Percentiles rank a stretch among this genome's conserved stretches.
phyloP scores from a whole-genome alignment of 2,113 vertebrate genomes.

The Pavo muticus region DNA sequence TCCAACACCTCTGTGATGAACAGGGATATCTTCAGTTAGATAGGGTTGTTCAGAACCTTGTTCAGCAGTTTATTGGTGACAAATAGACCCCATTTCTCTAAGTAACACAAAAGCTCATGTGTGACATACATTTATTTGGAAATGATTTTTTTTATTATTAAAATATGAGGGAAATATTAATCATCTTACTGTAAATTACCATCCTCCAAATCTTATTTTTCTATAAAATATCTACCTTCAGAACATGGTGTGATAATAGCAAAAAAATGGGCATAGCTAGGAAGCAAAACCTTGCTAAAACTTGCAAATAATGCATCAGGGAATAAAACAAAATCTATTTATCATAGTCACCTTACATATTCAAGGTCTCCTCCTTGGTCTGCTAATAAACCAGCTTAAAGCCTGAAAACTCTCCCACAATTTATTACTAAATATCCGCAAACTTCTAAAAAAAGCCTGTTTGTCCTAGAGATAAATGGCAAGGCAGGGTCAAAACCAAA shows the following conservation, averaged over 20 bases:
- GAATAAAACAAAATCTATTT: not conserved
- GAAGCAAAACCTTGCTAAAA: not conserved
- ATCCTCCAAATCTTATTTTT: not conserved
- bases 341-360: not conserved
- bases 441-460: not conserved
- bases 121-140: not conserved
- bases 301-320: not conserved
- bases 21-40: no score
- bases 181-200: not conserved
- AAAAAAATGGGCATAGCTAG: not conserved
- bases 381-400: not conserved
- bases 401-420: not conserved
- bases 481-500: not conserved
- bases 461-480: not conserved
- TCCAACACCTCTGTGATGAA: no score
- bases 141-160: not conserved
- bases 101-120: not conserved
- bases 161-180: not conserved
- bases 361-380: not conserved
- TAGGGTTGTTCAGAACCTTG: no score
- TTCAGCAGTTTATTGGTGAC: not conserved
- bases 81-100: not conserved
- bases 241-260: not conserved
- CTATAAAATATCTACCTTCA: not conserved
- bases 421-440: constrained; percentile 13